phyloP scores from a whole-genome alignment of 2,113 vertebrate species.

The Delphinapterus leucas region DNA sequence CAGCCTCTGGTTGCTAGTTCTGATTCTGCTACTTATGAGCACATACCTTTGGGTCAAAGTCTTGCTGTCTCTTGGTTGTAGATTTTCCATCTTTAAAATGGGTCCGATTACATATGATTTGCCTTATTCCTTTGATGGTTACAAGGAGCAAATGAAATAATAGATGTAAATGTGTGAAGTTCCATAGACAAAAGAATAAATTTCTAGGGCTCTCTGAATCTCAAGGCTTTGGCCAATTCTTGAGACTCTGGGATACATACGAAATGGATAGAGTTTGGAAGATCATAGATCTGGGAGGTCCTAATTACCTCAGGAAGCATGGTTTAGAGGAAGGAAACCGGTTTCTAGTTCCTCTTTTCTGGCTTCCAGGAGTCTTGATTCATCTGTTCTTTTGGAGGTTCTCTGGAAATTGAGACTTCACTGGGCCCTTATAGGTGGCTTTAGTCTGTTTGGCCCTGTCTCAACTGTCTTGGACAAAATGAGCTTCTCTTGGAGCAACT shows the following conservation, averaged over 20 bases:
- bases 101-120: background rate
- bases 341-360: background rate
- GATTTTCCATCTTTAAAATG: constrained; percentile 30
- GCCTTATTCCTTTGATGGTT: background rate
- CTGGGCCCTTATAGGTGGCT: background rate
- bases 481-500: background rate
- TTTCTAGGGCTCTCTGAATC: background rate
- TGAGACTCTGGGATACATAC: background rate
- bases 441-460: background rate
- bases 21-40: background rate
- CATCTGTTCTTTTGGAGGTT: background rate
- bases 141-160: background rate
- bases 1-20: background rate
- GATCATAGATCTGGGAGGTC: background rate
- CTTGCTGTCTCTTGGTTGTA: background rate
- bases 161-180: background rate
- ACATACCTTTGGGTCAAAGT: background rate
- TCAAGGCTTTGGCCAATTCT: background rate
- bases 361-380: background rate
- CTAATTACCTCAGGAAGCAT: background rate
- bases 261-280: background rate
- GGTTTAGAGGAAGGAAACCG: background rate
- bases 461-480: background rate
- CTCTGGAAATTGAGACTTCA: background rate
- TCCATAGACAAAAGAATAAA: background rate